Evolutionary conservation across 2,113 vertebrate genomes (phyloP), one percentile per base, ranked within the genome.

Genomic region (Channa maculata): DNA sequence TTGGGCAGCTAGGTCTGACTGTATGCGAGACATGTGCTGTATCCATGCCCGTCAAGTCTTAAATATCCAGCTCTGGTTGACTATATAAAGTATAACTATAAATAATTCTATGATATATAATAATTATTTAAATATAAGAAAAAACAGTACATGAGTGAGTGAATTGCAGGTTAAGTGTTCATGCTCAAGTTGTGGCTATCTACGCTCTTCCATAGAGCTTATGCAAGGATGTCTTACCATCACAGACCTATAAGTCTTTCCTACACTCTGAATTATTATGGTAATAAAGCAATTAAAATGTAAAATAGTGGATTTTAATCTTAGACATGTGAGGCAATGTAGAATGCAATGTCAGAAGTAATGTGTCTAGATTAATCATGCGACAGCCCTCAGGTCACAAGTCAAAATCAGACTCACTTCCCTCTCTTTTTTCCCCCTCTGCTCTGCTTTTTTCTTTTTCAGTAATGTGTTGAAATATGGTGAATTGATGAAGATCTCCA

Each of bases 211-310:
- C 61, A 53, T 70, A 48, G 71, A 79, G 62, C 63, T 73, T 63
- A 80, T 66, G 54, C 41, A 52, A 48, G 65, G 37, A 68, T 80
- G 62, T 79, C 60, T 82, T 65, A 52, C 63, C 34, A 75, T 83
- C 45, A 3, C 45, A 58, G 82, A 77, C 60, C 73, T 82, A 58
- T 65, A 82, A 79, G 65, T 68, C 76, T 84, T 52, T 71, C 53
- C 79, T 75, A 71, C 69, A 70, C 15, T 65, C 55, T 80, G 78
- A 85, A 83, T 84, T 78, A 84, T 86, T 71, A 86, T 74, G 61
- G 75, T 86, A 91, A 85, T 90, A 90, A 80, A 82, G 86, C 79
- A 83, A 85, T 90, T 92, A 88, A 88, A 88, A 92, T 89, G 88
- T 87, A 91, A 91, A 92, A 85, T 79, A 88, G 84, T 74, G 60